These are phyloP conservation scores for Orcinus orca DNA, from an alignment of 2,113 vertebrate species.

Conservation along the genomic window DNA sequence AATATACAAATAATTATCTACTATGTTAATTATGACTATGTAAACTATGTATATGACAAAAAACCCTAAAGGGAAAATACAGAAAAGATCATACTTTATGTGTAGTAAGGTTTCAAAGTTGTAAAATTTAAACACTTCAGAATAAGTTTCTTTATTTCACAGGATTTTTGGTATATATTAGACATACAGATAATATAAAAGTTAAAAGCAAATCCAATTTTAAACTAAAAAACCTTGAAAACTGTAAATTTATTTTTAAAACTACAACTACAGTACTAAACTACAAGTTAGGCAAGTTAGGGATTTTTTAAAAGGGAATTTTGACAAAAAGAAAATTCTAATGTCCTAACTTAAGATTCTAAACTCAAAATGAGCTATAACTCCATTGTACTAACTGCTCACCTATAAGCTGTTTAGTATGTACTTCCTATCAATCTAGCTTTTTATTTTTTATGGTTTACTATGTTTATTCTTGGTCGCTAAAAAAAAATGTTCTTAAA, in stretches of 20 bases:
- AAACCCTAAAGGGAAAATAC: not conserved
- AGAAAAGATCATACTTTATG: not conserved
- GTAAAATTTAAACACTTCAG: not conserved
- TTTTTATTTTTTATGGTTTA: not conserved
- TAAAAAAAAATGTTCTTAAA: not conserved
- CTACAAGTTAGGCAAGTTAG: not conserved
- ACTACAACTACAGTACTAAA: no score
- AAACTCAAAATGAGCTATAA: not conserved
- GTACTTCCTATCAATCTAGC: not conserved
- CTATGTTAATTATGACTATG: not conserved
- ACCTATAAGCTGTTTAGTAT: not conserved
- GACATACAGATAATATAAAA: not conserved
- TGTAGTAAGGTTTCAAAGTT: not conserved
- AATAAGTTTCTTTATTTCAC: not conserved
- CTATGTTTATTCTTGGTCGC: not conserved
- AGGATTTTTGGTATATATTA: not conserved
- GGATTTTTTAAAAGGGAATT: not conserved
- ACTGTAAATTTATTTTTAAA: not conserved
- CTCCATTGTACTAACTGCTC: not conserved
- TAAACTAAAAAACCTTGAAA: not conserved
- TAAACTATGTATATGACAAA: not conserved
- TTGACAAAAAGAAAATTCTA: conserved; percentile 4
- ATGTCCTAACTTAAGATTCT: not conserved
- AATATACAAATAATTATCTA: not conserved
- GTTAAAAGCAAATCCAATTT: not conserved